These are phyloP conservation scores for Gymnocephalus cernua DNA, from an alignment of 2,113 vertebrate genomes.

Conservation along the genomic window DNA sequence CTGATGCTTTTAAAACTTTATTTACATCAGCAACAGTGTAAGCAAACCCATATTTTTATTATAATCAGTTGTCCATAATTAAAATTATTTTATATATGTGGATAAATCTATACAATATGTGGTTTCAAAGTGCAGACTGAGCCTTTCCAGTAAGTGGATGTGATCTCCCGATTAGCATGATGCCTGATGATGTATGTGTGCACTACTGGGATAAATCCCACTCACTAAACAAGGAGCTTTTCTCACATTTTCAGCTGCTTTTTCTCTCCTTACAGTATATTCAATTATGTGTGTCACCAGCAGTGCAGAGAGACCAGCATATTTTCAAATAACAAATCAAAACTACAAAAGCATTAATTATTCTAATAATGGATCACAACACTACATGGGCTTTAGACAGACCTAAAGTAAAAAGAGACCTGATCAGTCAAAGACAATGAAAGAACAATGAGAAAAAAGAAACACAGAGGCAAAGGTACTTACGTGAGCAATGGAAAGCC, in stretches of 20 bases:
- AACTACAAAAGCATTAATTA: not conserved
- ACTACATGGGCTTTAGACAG: slow-evolving; percentile 32
- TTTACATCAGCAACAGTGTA: not conserved
- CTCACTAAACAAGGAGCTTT: not conserved
- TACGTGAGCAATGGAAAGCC: slow-evolving; percentile 90
- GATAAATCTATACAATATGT: not conserved
- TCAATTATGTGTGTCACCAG: not conserved
- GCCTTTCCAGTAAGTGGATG: not conserved
- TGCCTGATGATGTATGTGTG: not conserved
- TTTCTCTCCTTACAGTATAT: not conserved
- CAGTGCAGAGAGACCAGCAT: not conserved
- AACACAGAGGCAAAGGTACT: slow-evolving; percentile 12
- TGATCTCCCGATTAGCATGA: not conserved
- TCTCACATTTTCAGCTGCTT: not conserved
- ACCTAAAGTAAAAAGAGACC: slow-evolving; percentile 3
- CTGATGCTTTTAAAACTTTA: not conserved
- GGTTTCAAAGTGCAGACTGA: not conserved
- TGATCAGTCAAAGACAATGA: not conserved
- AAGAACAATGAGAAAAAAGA: not conserved
- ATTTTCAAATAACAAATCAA: not conserved
- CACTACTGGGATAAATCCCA: not conserved
- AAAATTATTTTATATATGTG: not conserved
- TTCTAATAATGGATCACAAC: slow-evolving; percentile 10
- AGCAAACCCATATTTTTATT: not conserved
- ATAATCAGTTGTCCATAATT: not conserved